Conservation (phyloP, 2,113 vertebrate genomes). For the Maccullochella peelii region DNA sequence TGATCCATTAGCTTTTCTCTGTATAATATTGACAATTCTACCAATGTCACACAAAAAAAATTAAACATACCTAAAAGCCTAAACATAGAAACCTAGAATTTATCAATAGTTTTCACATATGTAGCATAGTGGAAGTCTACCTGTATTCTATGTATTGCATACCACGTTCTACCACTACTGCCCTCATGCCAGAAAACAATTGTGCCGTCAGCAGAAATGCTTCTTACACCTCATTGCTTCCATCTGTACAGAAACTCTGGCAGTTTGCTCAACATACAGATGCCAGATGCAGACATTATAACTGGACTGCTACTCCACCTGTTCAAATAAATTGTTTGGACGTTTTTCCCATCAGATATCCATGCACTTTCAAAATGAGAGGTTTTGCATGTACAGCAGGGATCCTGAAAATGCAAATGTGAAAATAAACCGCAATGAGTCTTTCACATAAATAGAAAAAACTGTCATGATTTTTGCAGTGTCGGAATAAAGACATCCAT, state of each 20-base stretch:
- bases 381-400: neutral
- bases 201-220: conserved; percentile 66
- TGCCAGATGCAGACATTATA: conserved; percentile 70
- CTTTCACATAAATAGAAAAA: no score
- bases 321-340: conserved; percentile 23
- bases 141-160: neutral
- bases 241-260: conserved; percentile 66
- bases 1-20: neutral
- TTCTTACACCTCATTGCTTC: conserved; percentile 68
- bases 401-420: neutral
- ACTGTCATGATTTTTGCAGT: neutral
- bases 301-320: conserved; percentile 67
- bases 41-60: neutral
- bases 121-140: neutral
- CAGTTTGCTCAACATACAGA: conserved; percentile 65
- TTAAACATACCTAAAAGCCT: neutral
- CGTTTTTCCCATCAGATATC: conserved; percentile 20
- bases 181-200: conserved; percentile 20
- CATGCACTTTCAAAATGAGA: neutral
- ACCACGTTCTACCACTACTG: neutral
- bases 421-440: neutral
- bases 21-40: neutral
- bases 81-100: neutral
- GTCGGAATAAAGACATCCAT: neutral
- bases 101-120: neutral